Base-by-base conservation (phyloP, 2,888 invertebrate species). In the Acleris emargana region DNA sequence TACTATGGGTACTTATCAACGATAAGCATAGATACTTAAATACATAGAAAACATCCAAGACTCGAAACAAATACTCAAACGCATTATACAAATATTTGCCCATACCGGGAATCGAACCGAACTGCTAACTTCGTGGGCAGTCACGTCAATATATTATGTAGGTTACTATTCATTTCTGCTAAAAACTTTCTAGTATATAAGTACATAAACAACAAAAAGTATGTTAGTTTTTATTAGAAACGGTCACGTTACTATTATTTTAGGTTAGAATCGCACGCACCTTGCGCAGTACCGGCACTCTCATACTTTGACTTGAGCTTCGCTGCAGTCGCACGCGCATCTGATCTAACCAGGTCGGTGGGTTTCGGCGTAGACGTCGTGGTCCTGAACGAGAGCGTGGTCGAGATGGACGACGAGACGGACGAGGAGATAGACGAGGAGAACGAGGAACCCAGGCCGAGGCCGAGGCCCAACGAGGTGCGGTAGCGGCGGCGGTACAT, bases 401-500 rank as follows among this genome's bases (percentile, higher is more conserved):
- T 87, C 3, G 88, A 87, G 68, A 88, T 86, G 16, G 81, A 79
- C 1, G 91, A 90, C 0, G 91, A 91, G 71, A 91, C 86, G 5
- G 90, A 89, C 49, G 91, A 89, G 5, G 88, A 87, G 68, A 88
- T 86, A 13, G 81, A 79, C 1, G 91, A 91, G 0, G 91, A 91
- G 71, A 91, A 86, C 5, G 90, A 89, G 49, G 91, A 89, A 5
- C 38, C 38, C 3, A 38, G 38, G 13, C 89, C 88, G 50, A 91
- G 83, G 49, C 91, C 91, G 59, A 91, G 76, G 74, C 91, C 91
- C 58, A 91, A 84, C 69, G 91, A 90, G 68, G 91, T 87, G 72
- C 91, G 89, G 76, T 92, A 91, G 62, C 91, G 90, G 68, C 91
- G 91, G 73, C 91, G 89, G 74, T 91, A 92, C 91, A 92, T 71